A percentile compares a stretch with the other conserved stretches of the same genome.
These are phyloP conservation scores for Notamacropus eugenii DNA, from an alignment of 2,797 vertebrate genomes.

Conservation along the genomic window DNA sequence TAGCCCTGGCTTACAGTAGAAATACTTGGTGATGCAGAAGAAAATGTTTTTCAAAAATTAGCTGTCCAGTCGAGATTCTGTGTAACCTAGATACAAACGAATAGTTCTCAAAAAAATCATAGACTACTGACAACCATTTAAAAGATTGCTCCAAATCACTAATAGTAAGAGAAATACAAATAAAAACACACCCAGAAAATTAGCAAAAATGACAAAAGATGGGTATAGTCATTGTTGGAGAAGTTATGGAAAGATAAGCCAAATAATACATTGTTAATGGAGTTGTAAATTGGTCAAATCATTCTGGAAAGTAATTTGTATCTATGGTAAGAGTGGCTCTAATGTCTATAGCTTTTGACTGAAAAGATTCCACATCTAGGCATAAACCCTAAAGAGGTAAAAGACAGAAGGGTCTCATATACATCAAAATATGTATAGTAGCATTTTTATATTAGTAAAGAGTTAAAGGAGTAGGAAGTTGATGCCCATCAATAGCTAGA, in stretches of 20 bases:
- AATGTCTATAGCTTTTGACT: background rate
- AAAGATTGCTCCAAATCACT: background rate
- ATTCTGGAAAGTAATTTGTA: background rate
- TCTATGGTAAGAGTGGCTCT: background rate
- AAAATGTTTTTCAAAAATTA: background rate
- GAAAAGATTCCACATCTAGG: background rate
- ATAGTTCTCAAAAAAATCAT: background rate
- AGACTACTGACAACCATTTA: background rate
- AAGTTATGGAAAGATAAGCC: background rate
- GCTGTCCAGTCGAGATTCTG: background rate
- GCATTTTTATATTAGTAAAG: background rate
- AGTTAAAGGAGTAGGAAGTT: background rate
- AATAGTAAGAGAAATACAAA: background rate
- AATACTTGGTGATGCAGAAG: background rate
- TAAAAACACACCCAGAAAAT: background rate
- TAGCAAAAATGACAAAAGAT: background rate
- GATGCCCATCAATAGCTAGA: background rate
- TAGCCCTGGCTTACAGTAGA: background rate
- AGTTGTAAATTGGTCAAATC: background rate
- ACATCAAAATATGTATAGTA: background rate
- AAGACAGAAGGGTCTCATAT: background rate
- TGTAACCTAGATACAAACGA: background rate
- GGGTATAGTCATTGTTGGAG: background rate
- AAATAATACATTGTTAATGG: background rate
- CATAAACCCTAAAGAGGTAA: background rate